Evolutionary conservation across 2,797 vertebrate genomes (phyloP), one percentile per base, ranked within the genome.

Genomic region (Phoebastria nigripes): DNA sequence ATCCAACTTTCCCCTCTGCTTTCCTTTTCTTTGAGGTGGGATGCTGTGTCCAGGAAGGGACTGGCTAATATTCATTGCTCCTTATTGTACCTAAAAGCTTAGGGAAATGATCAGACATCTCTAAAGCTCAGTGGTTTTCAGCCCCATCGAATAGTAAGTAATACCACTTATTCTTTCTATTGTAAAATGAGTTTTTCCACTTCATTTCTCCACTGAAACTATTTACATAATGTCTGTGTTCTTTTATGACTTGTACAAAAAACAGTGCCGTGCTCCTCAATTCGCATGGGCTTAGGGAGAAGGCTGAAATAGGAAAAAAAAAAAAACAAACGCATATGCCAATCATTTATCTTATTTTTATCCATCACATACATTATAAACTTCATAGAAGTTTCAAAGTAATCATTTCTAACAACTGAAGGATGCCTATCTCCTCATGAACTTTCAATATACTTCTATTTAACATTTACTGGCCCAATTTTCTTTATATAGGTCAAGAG

Each of bases 161-260:
- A 85, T 77, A 41, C 25, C 41, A 65, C 49, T 94, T 94, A 89
- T 61, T 78, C 74, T 78, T 95, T 93, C 82, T 81, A 61, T 25
- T 72, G 71, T 56, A 94, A 95, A 94, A 96, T 92, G 46, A 89
- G 63, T 73, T 94, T 96, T 97, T 94, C 89, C 83, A 87, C 86
- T 86, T 96, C 62, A 90, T 96, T 97, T 95, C 67, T 96, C 39
- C 76, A 81, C 63, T 62, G 86, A 92, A 93, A 89, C 54, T 97
- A 90, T 96, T 96, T 95, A 93, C 93, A 94, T 95, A 93, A 94
- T 90, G 71, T 87, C 91, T 87, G 31, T 94, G 42, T 81, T 96
- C 78, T 85, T 85, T 84, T 90, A 83, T 83, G 71, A 58, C 59
- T 92, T 62, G 21, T 82, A 80, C 52, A 66, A 91, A 86, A 91